These are phyloP conservation scores for Creontiades dilutus DNA, from an alignment of 2,888 invertebrate genomes.

Conservation along the genomic window DNA sequence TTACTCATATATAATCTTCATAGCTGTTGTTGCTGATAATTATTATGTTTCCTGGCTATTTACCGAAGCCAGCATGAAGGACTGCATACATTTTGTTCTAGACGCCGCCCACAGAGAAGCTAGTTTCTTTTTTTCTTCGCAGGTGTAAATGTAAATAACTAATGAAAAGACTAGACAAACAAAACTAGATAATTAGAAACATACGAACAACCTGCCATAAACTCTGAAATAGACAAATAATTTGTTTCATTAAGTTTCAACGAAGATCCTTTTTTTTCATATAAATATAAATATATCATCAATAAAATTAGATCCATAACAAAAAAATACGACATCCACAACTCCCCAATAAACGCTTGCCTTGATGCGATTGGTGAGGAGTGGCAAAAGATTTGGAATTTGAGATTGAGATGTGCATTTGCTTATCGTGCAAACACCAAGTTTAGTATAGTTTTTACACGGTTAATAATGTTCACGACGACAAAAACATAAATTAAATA, in stretches of 20 bases:
- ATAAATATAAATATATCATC: slow-evolving; percentile 49
- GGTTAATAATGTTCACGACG: slow-evolving; percentile 55
- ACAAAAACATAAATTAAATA: slow-evolving; percentile 43
- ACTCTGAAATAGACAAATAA: slow-evolving; percentile 65
- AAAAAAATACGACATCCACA: slow-evolving; percentile 26
- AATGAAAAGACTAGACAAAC: slow-evolving; percentile 64
- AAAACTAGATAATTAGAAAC: slow-evolving; percentile 55
- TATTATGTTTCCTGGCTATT: neutral
- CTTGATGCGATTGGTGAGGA: neutral
- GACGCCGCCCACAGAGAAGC: slow-evolving; percentile 26
- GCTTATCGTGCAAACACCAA: slow-evolving; percentile 57
- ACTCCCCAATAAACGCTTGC: neutral
- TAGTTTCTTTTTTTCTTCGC: slow-evolving; percentile 9
- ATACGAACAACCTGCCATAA: slow-evolving; percentile 57
- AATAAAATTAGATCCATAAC: slow-evolving; percentile 47
- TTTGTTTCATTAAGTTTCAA: slow-evolving; percentile 33
- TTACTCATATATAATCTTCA: neutral
- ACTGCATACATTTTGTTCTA: slow-evolving; percentile 5
- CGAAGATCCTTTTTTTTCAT: neutral
- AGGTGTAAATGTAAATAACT: slow-evolving; percentile 16
- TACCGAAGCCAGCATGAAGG: neutral
- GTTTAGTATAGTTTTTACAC: slow-evolving; percentile 58
- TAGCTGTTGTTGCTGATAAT: neutral
- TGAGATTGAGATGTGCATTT: slow-evolving; percentile 53
- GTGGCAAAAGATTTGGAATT: neutral